A percentile compares a stretch with the other conserved stretches of the same genome.
These are phyloP conservation scores for Ethmia dodecea DNA, from an alignment of 2,888 invertebrate genomes.

Conservation along the genomic window DNA sequence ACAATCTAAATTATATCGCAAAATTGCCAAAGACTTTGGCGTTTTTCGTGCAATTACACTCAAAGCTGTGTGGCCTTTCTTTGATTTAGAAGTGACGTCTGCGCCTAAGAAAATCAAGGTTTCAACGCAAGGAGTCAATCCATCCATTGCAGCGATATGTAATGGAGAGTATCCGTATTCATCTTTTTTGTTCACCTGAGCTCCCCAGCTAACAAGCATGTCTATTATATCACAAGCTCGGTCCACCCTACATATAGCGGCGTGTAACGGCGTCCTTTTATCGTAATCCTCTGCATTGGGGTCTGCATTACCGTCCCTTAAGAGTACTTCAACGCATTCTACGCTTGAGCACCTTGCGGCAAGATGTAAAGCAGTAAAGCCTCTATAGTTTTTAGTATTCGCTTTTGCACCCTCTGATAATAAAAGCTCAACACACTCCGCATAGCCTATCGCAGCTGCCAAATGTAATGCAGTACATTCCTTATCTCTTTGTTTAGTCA, in stretches of 20 bases:
- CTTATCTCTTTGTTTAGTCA: conserved; percentile 83
- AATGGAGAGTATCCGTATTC: conserved; percentile 91
- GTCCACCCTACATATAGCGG: conserved; percentile 87
- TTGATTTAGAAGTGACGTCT: conserved; percentile 91
- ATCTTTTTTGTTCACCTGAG: conserved; percentile 89
- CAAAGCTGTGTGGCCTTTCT: conserved; percentile 89
- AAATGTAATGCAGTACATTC: conserved; percentile 89
- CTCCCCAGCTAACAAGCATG: conserved; percentile 86
- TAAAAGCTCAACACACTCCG: conserved; percentile 87
- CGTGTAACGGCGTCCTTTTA: conserved; percentile 88
- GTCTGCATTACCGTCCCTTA: conserved; percentile 86
- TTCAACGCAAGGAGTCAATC: conserved; percentile 89
- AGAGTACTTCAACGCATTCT: conserved; percentile 87
- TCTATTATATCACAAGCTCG: conserved; percentile 88
- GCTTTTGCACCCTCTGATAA: conserved; percentile 87
- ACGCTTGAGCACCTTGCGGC: conserved; percentile 88
- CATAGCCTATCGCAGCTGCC: conserved; percentile 91
- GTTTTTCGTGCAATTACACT: conserved; percentile 91
- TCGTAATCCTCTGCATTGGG: conserved; percentile 89
- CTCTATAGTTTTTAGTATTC: conserved; percentile 85
- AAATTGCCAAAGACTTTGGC: conserved; percentile 88
- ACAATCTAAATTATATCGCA: conserved; percentile 86
- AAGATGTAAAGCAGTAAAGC: conserved; percentile 91
- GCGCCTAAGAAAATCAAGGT: conserved; percentile 89
- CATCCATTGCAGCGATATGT: conserved; percentile 91